A percentile compares a stretch with the other conserved stretches of the same genome.
Evolutionary conservation across 2,797 vertebrate species (phyloP).

Genomic region (Nyctalus aviator): DNA sequence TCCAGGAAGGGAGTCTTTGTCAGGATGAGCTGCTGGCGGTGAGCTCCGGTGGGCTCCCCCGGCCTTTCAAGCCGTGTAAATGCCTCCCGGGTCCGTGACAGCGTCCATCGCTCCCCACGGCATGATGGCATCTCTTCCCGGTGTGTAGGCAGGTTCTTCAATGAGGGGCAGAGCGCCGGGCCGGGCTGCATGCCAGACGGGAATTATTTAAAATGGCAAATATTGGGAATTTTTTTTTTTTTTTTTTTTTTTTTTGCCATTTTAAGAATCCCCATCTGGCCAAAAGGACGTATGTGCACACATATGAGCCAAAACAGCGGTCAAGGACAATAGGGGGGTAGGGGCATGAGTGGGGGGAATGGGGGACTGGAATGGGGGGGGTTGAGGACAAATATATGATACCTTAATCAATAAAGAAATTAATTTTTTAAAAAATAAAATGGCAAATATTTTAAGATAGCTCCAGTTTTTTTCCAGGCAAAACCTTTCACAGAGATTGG

Average conservation of each 20-base stretch:
- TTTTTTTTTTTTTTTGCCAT: too few species aligned
- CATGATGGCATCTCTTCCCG: not conserved
- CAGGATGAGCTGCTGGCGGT: not conserved
- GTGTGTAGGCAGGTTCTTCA: not conserved
- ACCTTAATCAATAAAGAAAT: too few species aligned
- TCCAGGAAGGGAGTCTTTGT: not conserved
- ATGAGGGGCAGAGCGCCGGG: not conserved
- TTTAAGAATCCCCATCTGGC: too few species aligned
- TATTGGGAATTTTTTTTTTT: too few species aligned
- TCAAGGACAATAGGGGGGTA: too few species aligned
- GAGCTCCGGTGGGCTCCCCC: not conserved
- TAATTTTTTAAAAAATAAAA: not conserved
- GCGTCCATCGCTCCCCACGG: not conserved
- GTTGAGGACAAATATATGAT: too few species aligned
- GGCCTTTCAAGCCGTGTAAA: not conserved
- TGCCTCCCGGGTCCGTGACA: not conserved
- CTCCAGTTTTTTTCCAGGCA: conserved; percentile 17
- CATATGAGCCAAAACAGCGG: too few species aligned
- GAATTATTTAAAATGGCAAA: too few species aligned
- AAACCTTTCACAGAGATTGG: conserved; percentile 33
- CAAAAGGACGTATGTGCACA: too few species aligned
- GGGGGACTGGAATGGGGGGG: too few species aligned
- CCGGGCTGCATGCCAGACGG: too few species aligned
- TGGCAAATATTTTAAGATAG: conserved; percentile 13
- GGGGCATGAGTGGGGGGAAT: too few species aligned